Conservation (phyloP, 1,140 invertebrate species). For the Atta colombica region DNA sequence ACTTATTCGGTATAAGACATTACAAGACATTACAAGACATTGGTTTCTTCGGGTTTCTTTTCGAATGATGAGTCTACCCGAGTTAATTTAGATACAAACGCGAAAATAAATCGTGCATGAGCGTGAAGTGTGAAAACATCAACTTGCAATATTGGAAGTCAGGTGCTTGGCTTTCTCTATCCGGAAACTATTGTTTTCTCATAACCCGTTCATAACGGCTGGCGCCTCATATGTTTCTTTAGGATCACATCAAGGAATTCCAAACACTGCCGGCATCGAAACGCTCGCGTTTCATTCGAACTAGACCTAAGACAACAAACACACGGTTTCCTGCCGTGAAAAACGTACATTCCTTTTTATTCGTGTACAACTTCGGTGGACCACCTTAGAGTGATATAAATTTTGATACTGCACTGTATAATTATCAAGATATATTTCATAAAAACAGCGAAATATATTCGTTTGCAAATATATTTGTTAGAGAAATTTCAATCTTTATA, state of each 20-base stretch:
- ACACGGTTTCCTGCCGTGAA: constrained; percentile 78
- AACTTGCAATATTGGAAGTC: constrained; percentile 70
- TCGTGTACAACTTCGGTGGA: not conserved
- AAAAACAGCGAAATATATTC: not conserved
- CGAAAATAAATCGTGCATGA: constrained; percentile 46
- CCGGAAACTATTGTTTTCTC: constrained; percentile 82
- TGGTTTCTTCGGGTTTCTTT: not conserved
- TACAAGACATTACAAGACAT: constrained; percentile 2
- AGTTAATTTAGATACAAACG: constrained; percentile 51
- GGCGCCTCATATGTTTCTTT: constrained; percentile 83
- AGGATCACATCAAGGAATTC: constrained; percentile 80
- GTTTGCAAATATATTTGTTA: not conserved
- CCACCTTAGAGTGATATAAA: constrained; percentile 26
- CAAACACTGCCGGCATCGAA: constrained; percentile 76
- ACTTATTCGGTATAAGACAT: not conserved
- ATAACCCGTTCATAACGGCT: constrained; percentile 83
- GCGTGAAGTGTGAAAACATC: constrained; percentile 20
- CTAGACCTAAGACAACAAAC: constrained; percentile 84
- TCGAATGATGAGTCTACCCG: not conserved
- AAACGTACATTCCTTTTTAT: constrained; percentile 21
- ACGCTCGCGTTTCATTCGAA: constrained; percentile 81
- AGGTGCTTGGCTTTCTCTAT: constrained; percentile 76
- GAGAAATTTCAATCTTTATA: not conserved
- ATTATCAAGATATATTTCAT: not conserved
- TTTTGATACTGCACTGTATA: constrained; percentile 1